phyloP scores from a whole-genome alignment of 2,888 invertebrate genomes.

The Liopterus haemorrhoidalis region DNA sequence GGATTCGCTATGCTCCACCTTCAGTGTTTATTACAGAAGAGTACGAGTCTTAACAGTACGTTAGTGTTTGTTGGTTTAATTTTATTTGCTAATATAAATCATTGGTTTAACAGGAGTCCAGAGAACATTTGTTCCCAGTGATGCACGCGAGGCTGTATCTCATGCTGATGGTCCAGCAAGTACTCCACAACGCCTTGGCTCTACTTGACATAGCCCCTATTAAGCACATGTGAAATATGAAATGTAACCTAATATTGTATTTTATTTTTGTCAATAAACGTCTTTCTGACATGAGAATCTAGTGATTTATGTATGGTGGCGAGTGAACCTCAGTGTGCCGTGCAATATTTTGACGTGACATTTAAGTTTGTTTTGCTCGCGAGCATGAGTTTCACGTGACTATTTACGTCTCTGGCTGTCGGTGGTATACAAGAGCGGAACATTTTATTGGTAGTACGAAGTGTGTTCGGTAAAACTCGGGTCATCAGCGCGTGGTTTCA shows the following conservation, averaged over 20 bases:
- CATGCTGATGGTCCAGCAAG: conserved; percentile 56
- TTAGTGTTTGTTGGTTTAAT: conserved; percentile 25
- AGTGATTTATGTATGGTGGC: no score
- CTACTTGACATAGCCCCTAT: conserved; percentile 65
- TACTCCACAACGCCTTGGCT: conserved; percentile 57
- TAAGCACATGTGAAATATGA: conserved; percentile 57
- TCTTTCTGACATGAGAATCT: neutral
- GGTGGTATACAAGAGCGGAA: neutral
- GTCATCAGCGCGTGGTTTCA: conserved; percentile 35
- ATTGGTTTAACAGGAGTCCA: conserved; percentile 56
- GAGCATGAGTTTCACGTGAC: conserved; percentile 70
- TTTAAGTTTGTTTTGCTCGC: conserved; percentile 65
- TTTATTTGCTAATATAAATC: conserved; percentile 14
- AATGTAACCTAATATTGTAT: conserved; percentile 12
- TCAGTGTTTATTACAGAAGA: conserved; percentile 70
- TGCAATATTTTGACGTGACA: no score
- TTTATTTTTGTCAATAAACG: conserved; percentile 11
- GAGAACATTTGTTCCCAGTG: conserved; percentile 59
- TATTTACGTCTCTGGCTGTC: conserved; percentile 47
- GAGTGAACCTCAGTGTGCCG: no score
- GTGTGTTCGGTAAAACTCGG: conserved; percentile 7
- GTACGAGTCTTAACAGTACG: conserved; percentile 64
- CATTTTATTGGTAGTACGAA: conserved; percentile 16
- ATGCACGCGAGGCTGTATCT: conserved; percentile 66
- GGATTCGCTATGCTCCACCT: conserved; percentile 55